These are phyloP conservation scores for Paramisgurnus dabryanus DNA, from an alignment of 2,113 vertebrate genomes.

Conservation along the genomic window DNA sequence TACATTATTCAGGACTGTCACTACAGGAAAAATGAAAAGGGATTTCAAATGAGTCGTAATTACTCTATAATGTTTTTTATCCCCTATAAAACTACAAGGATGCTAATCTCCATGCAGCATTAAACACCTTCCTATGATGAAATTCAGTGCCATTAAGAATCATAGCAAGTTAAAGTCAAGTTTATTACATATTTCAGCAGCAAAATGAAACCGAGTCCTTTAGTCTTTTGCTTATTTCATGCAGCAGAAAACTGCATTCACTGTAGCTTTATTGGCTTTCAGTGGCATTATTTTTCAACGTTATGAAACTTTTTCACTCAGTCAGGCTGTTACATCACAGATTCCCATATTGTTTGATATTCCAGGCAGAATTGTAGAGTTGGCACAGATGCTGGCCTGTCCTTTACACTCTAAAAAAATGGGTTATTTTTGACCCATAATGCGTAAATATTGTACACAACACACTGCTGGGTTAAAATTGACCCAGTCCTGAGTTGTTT, in stretches of 20 bases:
- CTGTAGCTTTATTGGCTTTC: background rate
- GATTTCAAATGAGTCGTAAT: conserved; percentile 40
- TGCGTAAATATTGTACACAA: no score
- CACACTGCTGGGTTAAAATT: no score
- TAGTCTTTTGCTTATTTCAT: background rate
- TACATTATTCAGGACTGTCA: conserved; percentile 55
- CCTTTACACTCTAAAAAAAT: background rate
- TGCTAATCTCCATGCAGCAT: background rate
- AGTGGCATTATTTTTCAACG: background rate
- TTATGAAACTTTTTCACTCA: background rate
- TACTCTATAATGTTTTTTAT: background rate
- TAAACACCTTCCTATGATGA: background rate
- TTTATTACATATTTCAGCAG: background rate
- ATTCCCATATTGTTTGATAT: background rate
- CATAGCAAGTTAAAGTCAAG: background rate
- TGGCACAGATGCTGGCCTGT: background rate
- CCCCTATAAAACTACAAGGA: conserved; percentile 8
- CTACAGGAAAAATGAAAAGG: conserved; percentile 21
- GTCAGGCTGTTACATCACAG: background rate
- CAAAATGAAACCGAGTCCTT: background rate
- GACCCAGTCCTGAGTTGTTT: no score
- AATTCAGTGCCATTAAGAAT: background rate
- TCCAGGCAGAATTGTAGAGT: background rate
- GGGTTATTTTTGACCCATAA: no score
- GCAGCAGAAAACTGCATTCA: background rate